Base-by-base conservation (phyloP, 2,113 vertebrate species). In the Chrysochloris asiatica region DNA sequence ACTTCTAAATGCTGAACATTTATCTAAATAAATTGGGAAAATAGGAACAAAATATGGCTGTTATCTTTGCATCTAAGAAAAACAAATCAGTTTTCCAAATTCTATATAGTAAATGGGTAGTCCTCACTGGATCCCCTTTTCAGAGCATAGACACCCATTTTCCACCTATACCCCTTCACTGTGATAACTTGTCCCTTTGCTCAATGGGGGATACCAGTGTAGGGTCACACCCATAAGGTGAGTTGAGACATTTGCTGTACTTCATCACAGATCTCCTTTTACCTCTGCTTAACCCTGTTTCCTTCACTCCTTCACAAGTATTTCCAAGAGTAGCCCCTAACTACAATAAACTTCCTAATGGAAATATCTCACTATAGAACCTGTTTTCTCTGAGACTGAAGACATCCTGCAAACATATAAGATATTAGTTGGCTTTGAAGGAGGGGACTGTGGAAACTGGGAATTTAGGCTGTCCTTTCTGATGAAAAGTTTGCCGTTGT, bases 311-410 rank as follows among this genome's bases (percentile, higher is more conserved):
- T n/a, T 56, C 76, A 19, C 45, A 89, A 3, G 67, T 21, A 24
- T 28, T 78, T 36, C 48, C 73, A 45, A 33, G 8, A 61, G 4
- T 19, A 83, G 16, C 21, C 9, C 5, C 19, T 8, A 5, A 22
- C 61, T 11, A 2, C 26, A 13, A 0, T 28, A 45, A 83, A 80
- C 3, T 52, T 78, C 61, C 33, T 81, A 28, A n/a, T 45, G 21
- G 28, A 83, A 41, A n/a, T n/a, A 38, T 52, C 54, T 6, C 61
- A 36, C 24, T 67, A 50, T 26, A 41, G n/a, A 89, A 41, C 24
- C 28, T n/a, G 19, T 88, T 76, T 83, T 30, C 59, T 86, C 45
- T 90, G 47, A 17, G 81, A 75, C 28, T 16, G 69, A 73, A 95
- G 54, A 50, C 14, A 76, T 75, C 65, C 65, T 77, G 1, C 2